phyloP scores from a whole-genome alignment of 2,888 invertebrate species.

The Orgyia antiqua region DNA sequence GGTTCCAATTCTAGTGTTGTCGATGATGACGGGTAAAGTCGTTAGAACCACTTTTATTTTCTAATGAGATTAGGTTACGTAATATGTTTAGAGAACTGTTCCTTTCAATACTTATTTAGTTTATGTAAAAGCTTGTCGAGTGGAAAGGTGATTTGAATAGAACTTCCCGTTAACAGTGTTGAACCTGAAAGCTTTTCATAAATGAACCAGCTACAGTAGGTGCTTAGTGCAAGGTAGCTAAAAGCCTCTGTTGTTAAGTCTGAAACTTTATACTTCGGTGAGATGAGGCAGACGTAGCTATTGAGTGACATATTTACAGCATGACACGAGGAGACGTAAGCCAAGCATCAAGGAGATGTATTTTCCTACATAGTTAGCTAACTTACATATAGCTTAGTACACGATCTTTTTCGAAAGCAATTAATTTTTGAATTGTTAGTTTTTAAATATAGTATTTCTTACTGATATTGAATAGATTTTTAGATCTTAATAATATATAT shows the following conservation, averaged over 20 bases:
- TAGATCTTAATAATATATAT: no score
- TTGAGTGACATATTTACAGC: conserved; percentile 32
- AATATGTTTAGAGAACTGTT: no score
- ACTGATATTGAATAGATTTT: no score
- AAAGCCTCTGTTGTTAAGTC: conserved; percentile 45
- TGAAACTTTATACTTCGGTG: conserved; percentile 52
- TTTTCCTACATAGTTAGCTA: conserved; percentile 6
- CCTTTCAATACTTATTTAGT: conserved; percentile 63
- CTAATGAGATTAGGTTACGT: no score
- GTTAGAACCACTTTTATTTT: no score
- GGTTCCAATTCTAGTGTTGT: no score
- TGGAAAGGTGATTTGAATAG: conserved; percentile 68
- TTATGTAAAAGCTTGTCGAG: conserved; percentile 58
- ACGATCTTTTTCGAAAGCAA: no score
- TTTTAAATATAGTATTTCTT: no score
- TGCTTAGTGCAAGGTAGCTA: conserved; percentile 55
- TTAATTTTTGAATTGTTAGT: no score
- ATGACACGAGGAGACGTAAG: conserved; percentile 24
- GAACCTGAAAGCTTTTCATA: conserved; percentile 73
- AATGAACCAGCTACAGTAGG: conserved; percentile 49
- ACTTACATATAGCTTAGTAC: no score
- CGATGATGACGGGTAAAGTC: no score
- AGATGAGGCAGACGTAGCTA: conserved; percentile 33
- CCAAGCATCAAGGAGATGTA: conserved; percentile 15
- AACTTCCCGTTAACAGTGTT: conserved; percentile 53